phyloP scores from a whole-genome alignment of 2,113 vertebrate genomes.

The Apteryx owenii region DNA sequence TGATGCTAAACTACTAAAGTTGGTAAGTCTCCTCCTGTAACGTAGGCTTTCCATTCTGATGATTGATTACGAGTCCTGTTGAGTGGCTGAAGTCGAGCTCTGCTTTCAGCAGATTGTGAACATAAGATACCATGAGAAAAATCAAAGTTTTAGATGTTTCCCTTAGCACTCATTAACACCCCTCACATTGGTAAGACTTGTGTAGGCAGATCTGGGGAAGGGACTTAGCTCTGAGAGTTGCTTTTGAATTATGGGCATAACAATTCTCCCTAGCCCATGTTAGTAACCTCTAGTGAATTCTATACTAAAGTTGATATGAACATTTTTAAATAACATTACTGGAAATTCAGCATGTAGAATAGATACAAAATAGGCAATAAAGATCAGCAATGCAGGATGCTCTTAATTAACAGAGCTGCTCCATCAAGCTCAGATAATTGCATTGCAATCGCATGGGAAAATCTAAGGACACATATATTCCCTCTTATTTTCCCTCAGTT shows the following conservation, averaged over 20 bases:
- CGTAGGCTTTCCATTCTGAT: rapidly evolving
- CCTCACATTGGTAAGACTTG: too few species aligned
- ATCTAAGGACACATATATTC: background rate
- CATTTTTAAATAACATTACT: background rate
- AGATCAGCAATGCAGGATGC: background rate
- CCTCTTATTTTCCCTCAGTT: background rate
- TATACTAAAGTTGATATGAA: background rate
- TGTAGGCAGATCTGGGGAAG: background rate
- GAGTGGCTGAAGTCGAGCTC: background rate
- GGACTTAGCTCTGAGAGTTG: background rate
- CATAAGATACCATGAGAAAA: background rate
- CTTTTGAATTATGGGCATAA: background rate
- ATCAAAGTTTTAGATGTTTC: background rate
- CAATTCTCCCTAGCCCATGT: background rate
- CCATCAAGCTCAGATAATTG: constrained; percentile 13
- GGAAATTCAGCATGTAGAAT: background rate
- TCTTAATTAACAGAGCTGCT: constrained; percentile 20
- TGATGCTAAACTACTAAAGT: background rate
- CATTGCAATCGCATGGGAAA: background rate
- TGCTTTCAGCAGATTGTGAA: background rate
- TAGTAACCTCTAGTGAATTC: background rate
- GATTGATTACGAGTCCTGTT: rapidly evolving
- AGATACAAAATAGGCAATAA: background rate
- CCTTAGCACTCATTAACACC: background rate
- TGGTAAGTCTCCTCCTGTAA: background rate